These are phyloP conservation scores for Antechinus flavipes DNA, from an alignment of 2,113 vertebrate species.

Conservation along the genomic window DNA sequence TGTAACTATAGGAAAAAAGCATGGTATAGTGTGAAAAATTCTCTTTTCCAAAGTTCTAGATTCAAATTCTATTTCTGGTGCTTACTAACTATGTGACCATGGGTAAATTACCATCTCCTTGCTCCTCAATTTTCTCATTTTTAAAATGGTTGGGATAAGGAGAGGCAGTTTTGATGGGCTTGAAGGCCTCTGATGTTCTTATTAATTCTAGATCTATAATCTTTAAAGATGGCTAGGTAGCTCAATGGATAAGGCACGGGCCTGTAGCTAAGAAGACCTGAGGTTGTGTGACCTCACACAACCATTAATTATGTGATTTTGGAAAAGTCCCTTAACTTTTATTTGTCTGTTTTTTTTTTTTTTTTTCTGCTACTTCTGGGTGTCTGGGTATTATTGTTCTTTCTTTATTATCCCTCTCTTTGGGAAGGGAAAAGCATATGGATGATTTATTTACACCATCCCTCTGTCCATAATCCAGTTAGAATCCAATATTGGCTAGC, in stretches of 20 bases:
- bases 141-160: background rate
- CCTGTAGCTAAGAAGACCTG: background rate
- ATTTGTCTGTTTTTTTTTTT: background rate
- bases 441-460: background rate
- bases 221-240: background rate
- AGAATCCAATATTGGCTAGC: background rate
- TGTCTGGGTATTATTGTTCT: background rate
- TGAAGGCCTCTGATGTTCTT: background rate
- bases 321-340: background rate
- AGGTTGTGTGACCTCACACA: background rate
- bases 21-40: background rate
- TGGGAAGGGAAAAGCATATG: background rate
- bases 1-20: background rate
- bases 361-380: background rate
- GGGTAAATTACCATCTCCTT: background rate
- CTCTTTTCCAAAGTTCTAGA: background rate
- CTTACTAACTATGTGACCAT: background rate
- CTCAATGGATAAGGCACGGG: background rate
- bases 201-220: background rate
- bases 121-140: background rate
- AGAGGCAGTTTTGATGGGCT: background rate
- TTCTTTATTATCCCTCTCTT: background rate
- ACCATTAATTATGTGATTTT: background rate
- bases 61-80: background rate
- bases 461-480: background rate